A percentile compares a stretch with the other conserved stretches of the same genome.
phyloP scores from a whole-genome alignment of 1,140 invertebrate genomes.

The Ridgeia piscesae region DNA sequence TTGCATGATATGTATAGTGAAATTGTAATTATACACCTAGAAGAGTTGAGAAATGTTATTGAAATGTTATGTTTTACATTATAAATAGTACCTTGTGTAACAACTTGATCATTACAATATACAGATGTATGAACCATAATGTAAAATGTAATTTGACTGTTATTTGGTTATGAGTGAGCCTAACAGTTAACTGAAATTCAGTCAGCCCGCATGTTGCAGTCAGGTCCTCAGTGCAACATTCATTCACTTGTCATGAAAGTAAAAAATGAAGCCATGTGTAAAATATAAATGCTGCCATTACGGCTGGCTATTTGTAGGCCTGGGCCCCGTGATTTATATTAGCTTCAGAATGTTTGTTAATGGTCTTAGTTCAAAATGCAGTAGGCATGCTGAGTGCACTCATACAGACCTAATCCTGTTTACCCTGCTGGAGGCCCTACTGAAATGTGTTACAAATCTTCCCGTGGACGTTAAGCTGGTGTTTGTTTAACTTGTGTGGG shows the following conservation, averaged over 20 bases:
- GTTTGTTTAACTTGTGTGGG: background rate
- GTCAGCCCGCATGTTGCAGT: background rate
- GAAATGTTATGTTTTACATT: no score
- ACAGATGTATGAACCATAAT: no score
- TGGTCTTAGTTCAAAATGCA: background rate
- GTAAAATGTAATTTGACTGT: no score
- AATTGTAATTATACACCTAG: no score
- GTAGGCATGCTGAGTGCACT: background rate
- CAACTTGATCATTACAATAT: no score
- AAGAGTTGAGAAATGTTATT: no score
- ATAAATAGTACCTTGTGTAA: no score
- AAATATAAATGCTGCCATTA: background rate
- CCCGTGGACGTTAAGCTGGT: background rate
- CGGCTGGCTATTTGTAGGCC: background rate
- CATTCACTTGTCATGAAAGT: background rate
- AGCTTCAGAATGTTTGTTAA: background rate
- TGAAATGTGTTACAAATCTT: constrained; percentile 1
- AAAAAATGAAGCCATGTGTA: background rate
- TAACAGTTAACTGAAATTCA: background rate
- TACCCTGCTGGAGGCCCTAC: background rate
- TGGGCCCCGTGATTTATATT: background rate
- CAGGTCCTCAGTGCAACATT: background rate
- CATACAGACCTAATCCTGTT: background rate
- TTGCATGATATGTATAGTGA: no score
- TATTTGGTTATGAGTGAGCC: no score